Evolutionary conservation across 2,888 invertebrate genomes (phyloP), one percentile per base, ranked within the genome.

Genomic region (Melinopterus prodromus): DNA sequence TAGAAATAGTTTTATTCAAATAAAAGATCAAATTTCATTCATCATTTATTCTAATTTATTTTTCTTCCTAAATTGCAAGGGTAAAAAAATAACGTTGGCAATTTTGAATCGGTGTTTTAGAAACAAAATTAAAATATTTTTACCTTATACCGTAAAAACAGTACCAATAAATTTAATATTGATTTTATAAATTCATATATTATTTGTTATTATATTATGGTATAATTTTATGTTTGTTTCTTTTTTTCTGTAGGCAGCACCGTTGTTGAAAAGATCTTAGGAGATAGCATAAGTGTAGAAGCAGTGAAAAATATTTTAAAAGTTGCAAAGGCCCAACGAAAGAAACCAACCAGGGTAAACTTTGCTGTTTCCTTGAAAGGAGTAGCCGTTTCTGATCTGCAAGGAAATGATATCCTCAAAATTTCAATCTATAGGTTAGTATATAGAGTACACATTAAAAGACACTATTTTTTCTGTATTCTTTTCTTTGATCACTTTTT

Each of bases 251-350:
- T 80, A 88, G 88, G 96, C 15, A 93, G 93, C 80, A 94, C 94
- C 16, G 92, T 95, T 5, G 94, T 96, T 7, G 95, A 96, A 87
- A 93, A 95, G 77, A 93, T 94, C 6, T 92, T 93, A 16, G 94
- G 93, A 80, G 94, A 95, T 36, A 93, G 93, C 84, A 93, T 95
- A 37, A 96, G 95, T 79, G 94, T 95, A 3, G 93, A 95, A 79
- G 96, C 97, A 69, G 95, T 97, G 76, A 95, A 95, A 87, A 93
- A 94, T 70, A 95, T 97, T 83, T 92, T 97, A 82, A 92, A 94
- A 83, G 90, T 91, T 5, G 91, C 92, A 80, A 93, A 93, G 89
- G 88, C 91, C 0, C 84, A 91, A 85, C 92, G 93, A 88, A 91
- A 91, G 87, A 92, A 92, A 84, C 84, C 91, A 36, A 91, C 90